Conservation (phyloP, 2,797 vertebrate genomes). For the Poeciliopsis presidionis region DNA sequence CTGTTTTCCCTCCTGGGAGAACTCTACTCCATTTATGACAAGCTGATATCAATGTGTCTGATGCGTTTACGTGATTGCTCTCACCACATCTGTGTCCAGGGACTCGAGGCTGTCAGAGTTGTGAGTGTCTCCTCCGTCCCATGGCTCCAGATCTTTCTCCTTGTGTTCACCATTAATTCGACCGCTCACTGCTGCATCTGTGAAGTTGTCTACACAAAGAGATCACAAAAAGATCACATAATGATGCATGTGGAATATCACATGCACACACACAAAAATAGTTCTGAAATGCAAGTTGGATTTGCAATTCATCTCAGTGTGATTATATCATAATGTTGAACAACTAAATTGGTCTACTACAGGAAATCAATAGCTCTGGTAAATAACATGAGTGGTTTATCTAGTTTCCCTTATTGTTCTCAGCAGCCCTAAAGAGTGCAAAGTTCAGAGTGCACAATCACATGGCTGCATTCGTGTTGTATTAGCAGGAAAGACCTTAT, state of each 20-base stretch:
- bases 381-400: neutral
- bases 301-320: neutral
- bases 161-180: conserved; percentile 97
- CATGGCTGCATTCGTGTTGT: conserved; percentile 35
- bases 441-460: conserved; percentile 24
- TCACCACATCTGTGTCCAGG: conserved; percentile 95
- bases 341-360: neutral
- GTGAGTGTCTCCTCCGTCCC: conserved; percentile 94
- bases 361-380: neutral
- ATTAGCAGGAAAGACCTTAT: conserved; percentile 41
- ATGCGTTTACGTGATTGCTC: conserved; percentile 38
- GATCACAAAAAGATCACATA: conserved; percentile 48
- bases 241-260: conserved; percentile 22
- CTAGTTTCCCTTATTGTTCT: neutral
- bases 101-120: conserved; percentile 91
- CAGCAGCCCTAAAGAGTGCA: neutral
- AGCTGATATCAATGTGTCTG: neutral
- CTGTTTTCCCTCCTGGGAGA: neutral
- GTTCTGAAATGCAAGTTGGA: neutral
- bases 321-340: neutral
- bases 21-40: neutral
- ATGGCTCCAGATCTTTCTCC: conserved; percentile 96
- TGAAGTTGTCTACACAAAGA: conserved; percentile 96
- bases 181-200: conserved; percentile 90
- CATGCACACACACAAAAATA: neutral